Conservation (phyloP, 2,113 vertebrate species). For the Stegostoma tigrinum region DNA sequence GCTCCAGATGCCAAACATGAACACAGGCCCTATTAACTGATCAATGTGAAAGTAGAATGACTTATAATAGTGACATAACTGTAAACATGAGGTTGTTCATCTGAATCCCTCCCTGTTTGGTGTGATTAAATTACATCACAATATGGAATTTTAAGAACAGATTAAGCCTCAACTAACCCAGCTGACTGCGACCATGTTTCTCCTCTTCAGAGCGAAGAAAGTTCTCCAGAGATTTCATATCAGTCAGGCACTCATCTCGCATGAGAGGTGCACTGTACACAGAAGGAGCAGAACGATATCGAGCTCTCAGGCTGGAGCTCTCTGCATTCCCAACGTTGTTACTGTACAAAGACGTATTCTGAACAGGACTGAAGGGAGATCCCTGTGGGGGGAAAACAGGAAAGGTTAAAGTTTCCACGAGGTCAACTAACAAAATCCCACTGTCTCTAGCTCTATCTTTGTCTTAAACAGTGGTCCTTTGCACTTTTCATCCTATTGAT, state of each 20-base stretch:
- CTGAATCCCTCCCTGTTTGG: not conserved
- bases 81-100: not conserved
- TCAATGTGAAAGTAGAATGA: not conserved
- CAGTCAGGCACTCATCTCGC: slow-evolving; percentile 83
- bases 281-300: slow-evolving; percentile 75
- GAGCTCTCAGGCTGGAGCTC: slow-evolving; percentile 63
- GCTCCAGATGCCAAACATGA: not conserved
- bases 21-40: not conserved
- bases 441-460: not conserved
- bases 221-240: slow-evolving; percentile 68
- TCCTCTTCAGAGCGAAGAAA: slow-evolving; percentile 82
- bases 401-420: fast-evolving
- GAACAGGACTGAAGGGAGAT: slow-evolving; percentile 65
- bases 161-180: slow-evolving; percentile 56
- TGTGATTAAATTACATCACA: not conserved
- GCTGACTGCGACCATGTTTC: slow-evolving; percentile 78
- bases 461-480: not conserved
- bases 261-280: slow-evolving; percentile 76
- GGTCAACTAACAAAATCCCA: no score
- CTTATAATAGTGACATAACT: not conserved
- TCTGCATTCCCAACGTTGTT: slow-evolving; percentile 67
- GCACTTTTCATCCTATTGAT: not conserved
- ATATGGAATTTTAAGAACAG: not conserved
- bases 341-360: slow-evolving; percentile 60
- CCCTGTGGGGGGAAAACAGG: slow-evolving; percentile 55